Conservation (phyloP, 64 coral and sea anemone genomes). For the Astreopora myriophthalma region DNA sequence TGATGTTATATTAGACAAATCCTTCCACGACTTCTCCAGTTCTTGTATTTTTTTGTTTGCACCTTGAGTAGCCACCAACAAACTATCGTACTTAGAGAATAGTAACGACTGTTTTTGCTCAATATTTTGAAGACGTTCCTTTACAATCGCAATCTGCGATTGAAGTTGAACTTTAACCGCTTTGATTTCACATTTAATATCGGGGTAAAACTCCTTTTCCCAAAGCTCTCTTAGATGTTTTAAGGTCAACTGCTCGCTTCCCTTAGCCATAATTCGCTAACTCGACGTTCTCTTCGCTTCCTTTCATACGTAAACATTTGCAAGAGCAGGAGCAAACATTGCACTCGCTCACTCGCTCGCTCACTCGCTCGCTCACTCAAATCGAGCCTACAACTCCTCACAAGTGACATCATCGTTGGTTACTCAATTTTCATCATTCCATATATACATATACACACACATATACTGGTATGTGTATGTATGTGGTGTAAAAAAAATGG, state of each 20-base stretch:
- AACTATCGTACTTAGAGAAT: constrained; percentile 8
- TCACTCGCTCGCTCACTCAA: too few relatives aligned
- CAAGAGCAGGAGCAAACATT: not conserved
- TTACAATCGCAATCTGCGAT: not conserved
- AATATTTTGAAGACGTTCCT: constrained; percentile 5
- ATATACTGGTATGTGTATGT: too few relatives aligned
- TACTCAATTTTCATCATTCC: too few relatives aligned
- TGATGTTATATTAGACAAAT: not conserved
- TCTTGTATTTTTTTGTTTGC: constrained; percentile 13
- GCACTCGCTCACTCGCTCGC: too few relatives aligned
- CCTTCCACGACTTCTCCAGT: not conserved
- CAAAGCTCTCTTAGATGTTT: not conserved
- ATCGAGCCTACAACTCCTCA: too few relatives aligned
- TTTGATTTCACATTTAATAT: not conserved
- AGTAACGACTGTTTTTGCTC: constrained; percentile 14
- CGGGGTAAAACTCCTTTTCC: not conserved
- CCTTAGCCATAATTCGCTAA: not conserved
- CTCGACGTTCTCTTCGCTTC: not conserved
- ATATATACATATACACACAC: too few relatives aligned
- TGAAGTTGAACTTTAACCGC: not conserved
- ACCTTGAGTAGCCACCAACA: not conserved
- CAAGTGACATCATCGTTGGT: too few relatives aligned
- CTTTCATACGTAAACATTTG: not conserved
- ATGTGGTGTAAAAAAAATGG: too few relatives aligned
- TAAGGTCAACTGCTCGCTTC: not conserved